A percentile compares a stretch with the other conserved stretches of the same genome.
These are phyloP conservation scores for Rutpela maculata DNA, from an alignment of 2,888 invertebrate species.

Conservation along the genomic window DNA sequence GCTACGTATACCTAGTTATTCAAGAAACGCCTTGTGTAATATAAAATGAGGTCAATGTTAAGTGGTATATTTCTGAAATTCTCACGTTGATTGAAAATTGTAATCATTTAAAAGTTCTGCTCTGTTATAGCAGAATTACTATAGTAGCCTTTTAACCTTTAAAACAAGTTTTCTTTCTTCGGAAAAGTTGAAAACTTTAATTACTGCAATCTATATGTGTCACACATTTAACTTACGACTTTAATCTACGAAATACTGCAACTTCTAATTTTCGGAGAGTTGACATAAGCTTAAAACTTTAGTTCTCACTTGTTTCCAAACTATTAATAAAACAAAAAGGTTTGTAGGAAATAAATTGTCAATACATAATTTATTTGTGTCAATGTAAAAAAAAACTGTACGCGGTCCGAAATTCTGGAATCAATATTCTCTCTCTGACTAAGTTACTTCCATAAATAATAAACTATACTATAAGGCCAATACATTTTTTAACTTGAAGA, in stretches of 20 bases:
- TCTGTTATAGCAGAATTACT: neutral
- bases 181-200: neutral
- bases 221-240: neutral
- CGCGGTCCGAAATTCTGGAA: no score
- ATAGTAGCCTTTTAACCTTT: neutral
- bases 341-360: neutral
- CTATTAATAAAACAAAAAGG: neutral
- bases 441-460: no score
- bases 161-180: neutral
- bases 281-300: neutral
- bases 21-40: no score
- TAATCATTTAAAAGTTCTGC: neutral
- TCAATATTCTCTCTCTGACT: no score
- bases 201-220: neutral
- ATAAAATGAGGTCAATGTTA: no score
- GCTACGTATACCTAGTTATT: no score
- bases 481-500: no score
- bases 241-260: neutral
- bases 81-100: neutral
- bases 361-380: neutral
- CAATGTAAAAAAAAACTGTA: no score
- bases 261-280: neutral
- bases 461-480: no score
- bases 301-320: neutral
- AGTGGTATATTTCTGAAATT: no score